Evolutionary conservation across 2,888 invertebrate genomes (phyloP), one percentile per base, ranked within the genome.

Genomic region (Bombyx huttoni): DNA sequence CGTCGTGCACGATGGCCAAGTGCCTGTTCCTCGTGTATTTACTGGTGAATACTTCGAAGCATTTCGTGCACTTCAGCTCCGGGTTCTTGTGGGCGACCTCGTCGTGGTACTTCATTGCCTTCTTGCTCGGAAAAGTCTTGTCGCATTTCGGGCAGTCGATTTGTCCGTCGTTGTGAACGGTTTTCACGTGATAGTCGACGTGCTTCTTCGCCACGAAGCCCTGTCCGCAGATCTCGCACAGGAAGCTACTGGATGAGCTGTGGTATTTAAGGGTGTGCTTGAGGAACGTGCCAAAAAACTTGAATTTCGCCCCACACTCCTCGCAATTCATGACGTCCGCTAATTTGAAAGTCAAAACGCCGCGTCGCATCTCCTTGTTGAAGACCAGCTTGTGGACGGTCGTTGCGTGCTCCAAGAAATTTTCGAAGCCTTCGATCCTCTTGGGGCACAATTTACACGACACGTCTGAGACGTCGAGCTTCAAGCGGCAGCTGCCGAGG

Each of bases 211-310:
- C 70, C 0, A 76, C 63, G 51, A 85, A 87, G 0, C 73, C 76
- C 52, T 78, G 73, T 0, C 87, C 88, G 45, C 87, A 81, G 0
- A 76, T 68, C 49, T 81, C 80, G 51, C 81, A 81, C 0, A 79
- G 33, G 24, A 65, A 77, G 0, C 67, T 60, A 9, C 67, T 65
- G 10, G 67, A 60, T 10, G 63, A 70, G 24, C 68, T 75, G n/a
- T 81, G 80, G 12, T 54, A 66, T 49, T 72, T 73, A 47, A 80
- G 65, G 0, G 63, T 60, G 34, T 81, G 81, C 1, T 61, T 67
- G 0, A 80, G 35, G 2, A 81, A 54, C 0, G 75, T 61, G 0
- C 75, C 73, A 46, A 81, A 81, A 51, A 77, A 81, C 47, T 60
- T 56, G 34, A 76, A 81, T 0, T 64, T 61, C 40, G 75, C 62